Conservation (phyloP, 2,113 vertebrate species). For the Isichthys henryi region DNA sequence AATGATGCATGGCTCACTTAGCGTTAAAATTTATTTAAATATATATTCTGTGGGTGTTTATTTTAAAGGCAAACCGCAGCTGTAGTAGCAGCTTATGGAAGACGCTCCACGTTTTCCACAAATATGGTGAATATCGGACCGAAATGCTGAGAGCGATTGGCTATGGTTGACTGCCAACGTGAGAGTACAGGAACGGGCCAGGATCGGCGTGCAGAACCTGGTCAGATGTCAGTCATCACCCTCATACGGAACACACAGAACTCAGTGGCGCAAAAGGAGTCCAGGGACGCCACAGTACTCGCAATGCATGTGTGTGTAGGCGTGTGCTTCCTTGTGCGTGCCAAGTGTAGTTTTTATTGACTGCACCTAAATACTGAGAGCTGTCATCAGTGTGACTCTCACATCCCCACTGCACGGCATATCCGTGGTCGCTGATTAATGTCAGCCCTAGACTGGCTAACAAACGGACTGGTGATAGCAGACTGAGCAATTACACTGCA, state of each 20-base stretch:
- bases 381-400: not conserved
- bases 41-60: not conserved
- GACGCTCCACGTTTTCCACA: not conserved
- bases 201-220: not conserved
- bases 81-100: conserved; percentile 35
- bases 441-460: not conserved
- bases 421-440: not conserved
- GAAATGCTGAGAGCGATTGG: conserved; percentile 19
- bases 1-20: conserved; percentile 40
- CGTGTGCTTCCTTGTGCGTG: not conserved
- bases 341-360: not conserved
- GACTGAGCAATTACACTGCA: not conserved
- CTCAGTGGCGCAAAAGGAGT: not conserved
- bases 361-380: not conserved
- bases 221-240: not conserved
- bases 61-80: conserved; percentile 22
- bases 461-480: not conserved
- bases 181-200: not conserved
- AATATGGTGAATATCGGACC: not conserved
- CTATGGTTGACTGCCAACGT: conserved; percentile 24
- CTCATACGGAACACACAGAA: not conserved
- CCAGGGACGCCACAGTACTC: not conserved
- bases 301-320: not conserved
- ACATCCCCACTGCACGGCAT: not conserved
- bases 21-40: conserved; percentile 6